phyloP scores from a whole-genome alignment of 2,797 vertebrate genomes.

The Sarcoramphus papa region DNA sequence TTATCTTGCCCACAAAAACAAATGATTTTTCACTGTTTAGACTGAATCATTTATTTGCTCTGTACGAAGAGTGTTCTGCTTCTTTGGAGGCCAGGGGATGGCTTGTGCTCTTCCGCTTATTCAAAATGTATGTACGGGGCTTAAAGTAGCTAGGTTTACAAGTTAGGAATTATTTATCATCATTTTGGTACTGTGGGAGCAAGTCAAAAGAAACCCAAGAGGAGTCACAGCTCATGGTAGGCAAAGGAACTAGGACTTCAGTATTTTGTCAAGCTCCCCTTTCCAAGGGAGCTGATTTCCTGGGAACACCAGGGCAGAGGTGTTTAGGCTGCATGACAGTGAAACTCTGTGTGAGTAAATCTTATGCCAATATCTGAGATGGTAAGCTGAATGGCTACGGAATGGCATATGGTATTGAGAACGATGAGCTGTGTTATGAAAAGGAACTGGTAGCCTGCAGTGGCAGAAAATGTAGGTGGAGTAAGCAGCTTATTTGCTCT shows the following conservation, averaged over 20 bases:
- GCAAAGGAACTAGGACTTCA: not conserved
- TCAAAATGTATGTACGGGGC: not conserved
- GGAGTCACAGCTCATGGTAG: not conserved
- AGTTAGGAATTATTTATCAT: not conserved
- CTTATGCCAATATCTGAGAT: not conserved
- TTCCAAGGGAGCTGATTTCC: not conserved
- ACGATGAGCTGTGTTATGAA: not conserved
- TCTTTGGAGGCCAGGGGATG: not conserved
- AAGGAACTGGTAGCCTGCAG: not conserved
- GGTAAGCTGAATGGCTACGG: not conserved
- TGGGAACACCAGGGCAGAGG: not conserved
- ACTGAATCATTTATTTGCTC: not conserved
- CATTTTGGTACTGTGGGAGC: not conserved
- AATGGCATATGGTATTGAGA: not conserved
- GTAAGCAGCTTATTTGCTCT: not conserved
- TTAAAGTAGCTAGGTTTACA: not conserved
- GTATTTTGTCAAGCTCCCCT: not conserved
- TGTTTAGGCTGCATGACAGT: not conserved
- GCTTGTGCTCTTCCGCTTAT: not conserved
- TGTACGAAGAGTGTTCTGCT: no score
- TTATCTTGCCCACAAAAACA: not conserved
- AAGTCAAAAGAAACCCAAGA: not conserved
- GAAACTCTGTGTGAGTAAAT: not conserved
- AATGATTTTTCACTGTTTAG: not conserved
- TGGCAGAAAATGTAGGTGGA: not conserved